These are phyloP conservation scores for Auanema freiburgensis DNA, from an alignment of 2,888 invertebrate genomes.

Conservation along the genomic window DNA sequence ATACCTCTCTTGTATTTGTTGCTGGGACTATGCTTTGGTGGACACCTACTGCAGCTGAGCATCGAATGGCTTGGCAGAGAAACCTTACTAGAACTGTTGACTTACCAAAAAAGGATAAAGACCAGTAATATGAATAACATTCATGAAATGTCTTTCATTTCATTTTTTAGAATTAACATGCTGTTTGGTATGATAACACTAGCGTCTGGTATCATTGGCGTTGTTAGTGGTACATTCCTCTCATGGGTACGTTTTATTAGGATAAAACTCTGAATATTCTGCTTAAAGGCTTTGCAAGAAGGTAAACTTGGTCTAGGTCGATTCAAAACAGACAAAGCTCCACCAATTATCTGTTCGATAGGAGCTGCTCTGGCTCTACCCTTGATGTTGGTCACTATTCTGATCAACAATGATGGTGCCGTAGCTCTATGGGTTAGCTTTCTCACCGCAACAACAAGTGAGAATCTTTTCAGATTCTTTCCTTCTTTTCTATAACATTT, in stretches of 20 bases:
- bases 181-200: constrained; percentile 93
- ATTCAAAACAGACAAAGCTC: constrained; percentile 60
- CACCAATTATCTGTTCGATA: constrained; percentile 78
- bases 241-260: constrained; percentile 67
- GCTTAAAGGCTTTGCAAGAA: constrained; percentile 10
- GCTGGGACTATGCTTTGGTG: constrained; percentile 78
- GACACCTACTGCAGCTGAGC: constrained; percentile 66
- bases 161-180: constrained; percentile 68
- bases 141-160: background rate
- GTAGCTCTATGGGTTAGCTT: constrained; percentile 16
- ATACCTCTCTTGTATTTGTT: constrained; percentile 96
- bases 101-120: constrained; percentile 8
- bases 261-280: background rate
- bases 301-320: constrained; percentile 18
- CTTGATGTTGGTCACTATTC: constrained; percentile 23
- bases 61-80: constrained; percentile 41
- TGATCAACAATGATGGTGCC: constrained; percentile 12
- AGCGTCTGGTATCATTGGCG: constrained; percentile 87
- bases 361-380: constrained; percentile 86
- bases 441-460: background rate
- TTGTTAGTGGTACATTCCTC: constrained; percentile 81
- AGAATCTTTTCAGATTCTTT: constrained; percentile 64
- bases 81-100: constrained; percentile 14
- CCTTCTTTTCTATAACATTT: constrained; percentile 70
- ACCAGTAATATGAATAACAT: background rate